phyloP scores from a whole-genome alignment of 2,888 invertebrate species.

The Pterobdella sp. region DNA sequence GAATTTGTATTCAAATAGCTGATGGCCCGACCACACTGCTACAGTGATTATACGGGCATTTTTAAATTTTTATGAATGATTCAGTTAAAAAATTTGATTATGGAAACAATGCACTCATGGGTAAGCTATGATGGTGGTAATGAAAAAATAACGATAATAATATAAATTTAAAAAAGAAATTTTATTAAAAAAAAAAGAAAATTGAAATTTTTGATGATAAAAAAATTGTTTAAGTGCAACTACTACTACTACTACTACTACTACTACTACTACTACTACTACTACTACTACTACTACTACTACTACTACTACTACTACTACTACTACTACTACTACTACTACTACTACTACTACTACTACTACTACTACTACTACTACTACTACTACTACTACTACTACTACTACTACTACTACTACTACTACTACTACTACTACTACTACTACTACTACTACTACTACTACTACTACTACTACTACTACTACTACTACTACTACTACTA shows the following conservation, averaged over 20 bases:
- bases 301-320: conserved; percentile 15
- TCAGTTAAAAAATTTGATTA: no score
- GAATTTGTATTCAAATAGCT: no score
- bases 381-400: background rate
- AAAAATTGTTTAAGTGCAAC: background rate
- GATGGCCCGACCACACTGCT: no score
- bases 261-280: conserved; percentile 14
- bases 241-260: conserved; percentile 17
- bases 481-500: conserved; percentile 15
- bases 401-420: background rate
- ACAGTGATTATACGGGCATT: no score
- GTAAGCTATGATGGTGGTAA: no score
- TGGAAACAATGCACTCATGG: no score
- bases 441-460: conserved; percentile 6
- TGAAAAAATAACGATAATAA: no score
- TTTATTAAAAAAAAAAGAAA: background rate
- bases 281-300: conserved; percentile 12
- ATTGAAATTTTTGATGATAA: background rate
- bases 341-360: background rate
- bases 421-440: conserved; percentile 1
- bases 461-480: conserved; percentile 15
- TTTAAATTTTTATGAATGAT: no score
- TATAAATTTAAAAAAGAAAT: no score
- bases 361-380: background rate
- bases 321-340: background rate